Conservation (phyloP, 2,888 invertebrate species). For the Teleiodes luculella region DNA sequence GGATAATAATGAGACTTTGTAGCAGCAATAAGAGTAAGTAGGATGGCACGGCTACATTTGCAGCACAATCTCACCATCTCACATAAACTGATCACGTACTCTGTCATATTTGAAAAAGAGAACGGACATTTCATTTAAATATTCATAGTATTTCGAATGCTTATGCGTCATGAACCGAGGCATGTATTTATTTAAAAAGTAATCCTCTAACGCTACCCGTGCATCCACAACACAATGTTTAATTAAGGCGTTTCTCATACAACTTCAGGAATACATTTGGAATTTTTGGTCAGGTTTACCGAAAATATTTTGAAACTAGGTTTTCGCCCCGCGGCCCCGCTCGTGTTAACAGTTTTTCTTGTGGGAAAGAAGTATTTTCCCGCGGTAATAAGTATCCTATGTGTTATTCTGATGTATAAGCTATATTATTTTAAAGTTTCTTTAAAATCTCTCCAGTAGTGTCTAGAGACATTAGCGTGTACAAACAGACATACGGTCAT, state of each 20-base stretch:
- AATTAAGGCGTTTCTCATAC: neutral
- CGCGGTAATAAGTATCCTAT: no score
- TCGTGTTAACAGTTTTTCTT: no score
- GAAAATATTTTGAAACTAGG: no score
- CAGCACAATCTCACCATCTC: conserved; percentile 8
- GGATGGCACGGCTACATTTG: conserved; percentile 13
- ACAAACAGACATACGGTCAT: no score
- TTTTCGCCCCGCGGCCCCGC: no score
- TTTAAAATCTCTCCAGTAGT: no score
- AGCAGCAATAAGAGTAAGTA: neutral
- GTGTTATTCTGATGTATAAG: no score
- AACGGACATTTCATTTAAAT: conserved; percentile 29
- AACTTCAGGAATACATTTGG: no score
- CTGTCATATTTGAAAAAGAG: conserved; percentile 30
- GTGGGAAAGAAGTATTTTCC: no score
- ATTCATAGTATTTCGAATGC: conserved; percentile 26
- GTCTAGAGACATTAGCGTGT: no score
- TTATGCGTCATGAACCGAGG: neutral
- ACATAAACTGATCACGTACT: conserved; percentile 31
- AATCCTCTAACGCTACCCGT: conserved; percentile 1
- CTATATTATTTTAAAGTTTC: no score
- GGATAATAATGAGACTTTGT: conserved; percentile 10
- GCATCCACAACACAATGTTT: neutral
- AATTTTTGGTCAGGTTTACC: no score
- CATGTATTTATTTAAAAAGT: conserved; percentile 22